A percentile compares a stretch with the other conserved stretches of the same genome.
These are phyloP conservation scores for Nephila pilipes DNA, from an alignment of 1,140 invertebrate species.

Conservation along the genomic window DNA sequence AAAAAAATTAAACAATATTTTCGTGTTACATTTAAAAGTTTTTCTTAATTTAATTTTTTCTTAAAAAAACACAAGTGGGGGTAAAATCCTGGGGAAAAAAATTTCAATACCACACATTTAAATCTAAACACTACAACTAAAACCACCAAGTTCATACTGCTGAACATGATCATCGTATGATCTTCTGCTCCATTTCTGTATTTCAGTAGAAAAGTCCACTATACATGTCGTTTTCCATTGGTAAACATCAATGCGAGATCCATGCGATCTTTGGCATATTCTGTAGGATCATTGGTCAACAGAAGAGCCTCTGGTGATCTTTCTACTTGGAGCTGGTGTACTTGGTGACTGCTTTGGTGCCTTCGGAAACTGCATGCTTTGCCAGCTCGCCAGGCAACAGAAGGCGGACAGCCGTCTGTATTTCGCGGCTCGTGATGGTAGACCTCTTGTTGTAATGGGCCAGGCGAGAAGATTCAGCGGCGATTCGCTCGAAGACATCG, in stretches of 20 bases:
- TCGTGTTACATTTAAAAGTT: too few species aligned
- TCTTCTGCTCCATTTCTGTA: neutral
- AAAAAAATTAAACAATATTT: neutral
- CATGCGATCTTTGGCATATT: neutral
- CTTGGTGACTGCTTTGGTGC: constrained; percentile 84
- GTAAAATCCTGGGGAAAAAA: too few species aligned
- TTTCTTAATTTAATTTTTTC: too few species aligned
- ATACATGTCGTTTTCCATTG: neutral
- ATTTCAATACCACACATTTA: constrained; percentile 2
- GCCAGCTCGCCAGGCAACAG: constrained; percentile 85
- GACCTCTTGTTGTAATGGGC: constrained; percentile 88
- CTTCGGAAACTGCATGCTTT: constrained; percentile 85
- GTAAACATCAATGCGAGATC: neutral
- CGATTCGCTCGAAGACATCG: constrained; percentile 83
- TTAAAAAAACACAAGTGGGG: too few species aligned
- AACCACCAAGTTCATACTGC: constrained; percentile 12
- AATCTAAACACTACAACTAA: neutral
- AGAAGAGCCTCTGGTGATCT: neutral
- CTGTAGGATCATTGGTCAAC: neutral
- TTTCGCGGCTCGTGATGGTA: constrained; percentile 84
- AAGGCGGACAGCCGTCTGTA: constrained; percentile 85
- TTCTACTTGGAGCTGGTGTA: constrained; percentile 84
- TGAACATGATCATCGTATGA: neutral
- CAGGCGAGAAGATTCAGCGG: constrained; percentile 86
- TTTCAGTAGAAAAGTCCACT: neutral